Conservation (phyloP, 2,888 invertebrate species). For the Drosophila crucigera region DNA sequence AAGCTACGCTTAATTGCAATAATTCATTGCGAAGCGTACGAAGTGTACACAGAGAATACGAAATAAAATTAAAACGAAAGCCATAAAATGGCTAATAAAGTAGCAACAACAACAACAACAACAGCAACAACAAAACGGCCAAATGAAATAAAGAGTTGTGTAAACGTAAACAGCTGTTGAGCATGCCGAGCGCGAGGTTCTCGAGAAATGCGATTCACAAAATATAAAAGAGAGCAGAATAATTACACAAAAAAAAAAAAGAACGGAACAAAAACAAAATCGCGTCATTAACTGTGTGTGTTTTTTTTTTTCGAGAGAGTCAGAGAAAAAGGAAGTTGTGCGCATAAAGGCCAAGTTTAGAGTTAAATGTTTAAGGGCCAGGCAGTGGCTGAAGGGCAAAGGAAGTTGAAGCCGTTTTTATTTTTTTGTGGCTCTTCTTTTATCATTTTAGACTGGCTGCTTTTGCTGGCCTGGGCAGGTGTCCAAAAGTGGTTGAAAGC, state of each 20-base stretch:
- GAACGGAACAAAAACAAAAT: slow-evolving; percentile 42
- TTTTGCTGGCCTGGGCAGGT: slow-evolving; percentile 43
- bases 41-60: slow-evolving; percentile 38
- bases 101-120: slow-evolving; percentile 24
- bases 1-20: slow-evolving; percentile 77
- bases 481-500: slow-evolving; percentile 51
- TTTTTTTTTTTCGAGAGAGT: background rate
- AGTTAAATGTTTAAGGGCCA: slow-evolving; percentile 1
- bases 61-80: slow-evolving; percentile 63
- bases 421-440: background rate
- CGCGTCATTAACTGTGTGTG: slow-evolving; percentile 52
- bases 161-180: slow-evolving; percentile 75
- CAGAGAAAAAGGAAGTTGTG: slow-evolving; percentile 35
- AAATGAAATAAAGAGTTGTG: slow-evolving; percentile 60
- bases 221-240: slow-evolving; percentile 14
- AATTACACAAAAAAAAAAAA: slow-evolving; percentile 11
- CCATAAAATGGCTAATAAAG: slow-evolving; percentile 73
- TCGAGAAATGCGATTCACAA: slow-evolving; percentile 49
- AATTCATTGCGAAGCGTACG: slow-evolving; percentile 66
- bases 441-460: slow-evolving; percentile 22
- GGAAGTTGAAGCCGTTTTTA: slow-evolving; percentile 4
- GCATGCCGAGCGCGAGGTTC: slow-evolving; percentile 27
- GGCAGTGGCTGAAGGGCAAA: slow-evolving; percentile 5
- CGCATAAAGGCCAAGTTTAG: slow-evolving; percentile 38
- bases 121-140: slow-evolving; percentile 7